A percentile compares a stretch with the other conserved stretches of the same genome.
phyloP scores from a whole-genome alignment of 2,888 invertebrate species.

The Drosophila fungiperda region DNA sequence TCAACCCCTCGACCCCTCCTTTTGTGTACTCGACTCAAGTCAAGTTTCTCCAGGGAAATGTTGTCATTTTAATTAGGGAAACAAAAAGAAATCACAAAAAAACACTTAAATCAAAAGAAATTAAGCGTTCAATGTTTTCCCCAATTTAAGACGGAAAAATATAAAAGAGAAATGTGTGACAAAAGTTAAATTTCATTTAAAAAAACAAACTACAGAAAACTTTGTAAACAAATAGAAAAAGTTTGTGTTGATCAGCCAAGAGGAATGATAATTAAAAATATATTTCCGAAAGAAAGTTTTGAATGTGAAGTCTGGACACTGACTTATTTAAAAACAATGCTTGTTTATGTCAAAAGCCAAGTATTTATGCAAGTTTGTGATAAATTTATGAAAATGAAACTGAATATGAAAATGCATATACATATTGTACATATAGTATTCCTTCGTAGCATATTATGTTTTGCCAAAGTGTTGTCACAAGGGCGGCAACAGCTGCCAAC shows the following conservation, averaged over 20 bases:
- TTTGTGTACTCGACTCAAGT: constrained; percentile 2
- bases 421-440: constrained; percentile 4
- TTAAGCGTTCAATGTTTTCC: constrained; percentile 19
- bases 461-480: constrained; percentile 67
- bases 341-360: constrained; percentile 23
- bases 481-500: constrained; percentile 77
- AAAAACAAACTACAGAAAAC: constrained; percentile 1
- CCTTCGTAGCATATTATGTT: constrained; percentile 32
- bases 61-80: constrained; percentile 68
- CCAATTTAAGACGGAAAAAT: constrained; percentile 23
- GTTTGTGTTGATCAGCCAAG: constrained; percentile 5
- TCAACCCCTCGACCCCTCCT: background rate
- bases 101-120: background rate
- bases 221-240: constrained; percentile 10
- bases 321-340: constrained; percentile 14
- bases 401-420: constrained; percentile 34
- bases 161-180: constrained; percentile 4
- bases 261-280: background rate
- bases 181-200: constrained; percentile 5
- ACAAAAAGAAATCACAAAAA: constrained; percentile 30
- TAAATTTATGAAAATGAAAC: constrained; percentile 73
- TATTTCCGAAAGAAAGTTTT: constrained; percentile 5
- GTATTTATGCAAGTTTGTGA: constrained; percentile 66
- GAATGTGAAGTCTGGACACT: background rate
- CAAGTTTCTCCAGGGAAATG: constrained; percentile 35